Conservation (phyloP, 2,888 invertebrate genomes). For the Eremobia ochroleuca region DNA sequence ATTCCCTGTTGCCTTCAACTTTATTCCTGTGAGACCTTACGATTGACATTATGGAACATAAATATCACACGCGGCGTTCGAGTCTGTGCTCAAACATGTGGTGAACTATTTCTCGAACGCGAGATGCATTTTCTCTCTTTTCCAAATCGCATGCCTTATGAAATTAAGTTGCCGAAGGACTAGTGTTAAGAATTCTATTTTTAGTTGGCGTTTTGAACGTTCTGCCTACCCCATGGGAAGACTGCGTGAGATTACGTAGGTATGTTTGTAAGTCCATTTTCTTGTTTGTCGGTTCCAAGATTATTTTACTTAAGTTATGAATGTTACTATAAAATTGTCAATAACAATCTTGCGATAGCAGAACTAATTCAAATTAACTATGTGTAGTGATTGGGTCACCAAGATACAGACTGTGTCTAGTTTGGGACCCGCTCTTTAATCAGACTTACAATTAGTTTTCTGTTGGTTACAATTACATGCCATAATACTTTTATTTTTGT, state of each 20-base stretch:
- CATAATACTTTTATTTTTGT: too few species aligned
- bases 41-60: conserved; percentile 57
- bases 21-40: conserved; percentile 39
- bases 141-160: conserved; percentile 29
- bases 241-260: neutral
- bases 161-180: conserved; percentile 25
- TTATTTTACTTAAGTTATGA: neutral
- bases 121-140: conserved; percentile 43
- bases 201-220: neutral
- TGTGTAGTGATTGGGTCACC: too few species aligned
- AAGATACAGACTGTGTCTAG: too few species aligned
- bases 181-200: neutral
- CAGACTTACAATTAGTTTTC: too few species aligned
- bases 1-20: conserved; percentile 49
- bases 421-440: too few species aligned
- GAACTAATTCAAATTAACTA: too few species aligned
- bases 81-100: conserved; percentile 43
- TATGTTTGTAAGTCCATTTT: neutral
- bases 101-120: conserved; percentile 56
- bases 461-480: too few species aligned
- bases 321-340: too few species aligned
- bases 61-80: conserved; percentile 47
- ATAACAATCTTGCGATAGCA: too few species aligned
- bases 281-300: neutral
- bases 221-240: neutral